These are phyloP conservation scores for Parapsyche elsis DNA, from an alignment of 1,140 invertebrate genomes.

Conservation along the genomic window DNA sequence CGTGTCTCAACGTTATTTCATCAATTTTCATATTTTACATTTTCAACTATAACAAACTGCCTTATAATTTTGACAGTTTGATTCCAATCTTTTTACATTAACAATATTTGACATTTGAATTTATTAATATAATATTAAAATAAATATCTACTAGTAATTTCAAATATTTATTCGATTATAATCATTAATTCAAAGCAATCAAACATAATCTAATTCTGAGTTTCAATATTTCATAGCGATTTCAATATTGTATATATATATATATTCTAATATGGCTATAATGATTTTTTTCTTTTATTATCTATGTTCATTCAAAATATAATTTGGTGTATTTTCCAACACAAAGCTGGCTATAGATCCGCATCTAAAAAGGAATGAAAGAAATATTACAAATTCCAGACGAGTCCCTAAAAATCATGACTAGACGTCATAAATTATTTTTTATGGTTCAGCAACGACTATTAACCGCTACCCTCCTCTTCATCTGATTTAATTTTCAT, in stretches of 20 bases:
- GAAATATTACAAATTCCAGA: slow-evolving; percentile 39
- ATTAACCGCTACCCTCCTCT: slow-evolving; percentile 37
- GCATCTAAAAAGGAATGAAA: slow-evolving; percentile 13
- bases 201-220: too few relatives aligned
- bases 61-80: background rate
- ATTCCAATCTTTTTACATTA: too few relatives aligned
- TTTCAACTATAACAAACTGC: background rate
- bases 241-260: too few relatives aligned
- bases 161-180: too few relatives aligned
- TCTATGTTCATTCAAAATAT: background rate
- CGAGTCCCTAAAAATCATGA: slow-evolving; percentile 45
- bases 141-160: too few relatives aligned
- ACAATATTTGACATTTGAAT: too few relatives aligned
- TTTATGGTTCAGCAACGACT: slow-evolving; percentile 41
- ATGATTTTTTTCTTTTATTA: too few relatives aligned
- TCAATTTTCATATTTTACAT: background rate
- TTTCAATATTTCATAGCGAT: too few relatives aligned
- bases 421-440: slow-evolving; percentile 47
- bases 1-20: background rate
- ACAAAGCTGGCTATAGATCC: background rate
- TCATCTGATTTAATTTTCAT: slow-evolving; percentile 44
- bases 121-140: too few relatives aligned
- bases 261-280: too few relatives aligned
- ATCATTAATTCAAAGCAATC: too few relatives aligned
- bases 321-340: too few relatives aligned